A percentile compares a stretch with the other conserved stretches of the same genome.
phyloP scores from a whole-genome alignment of 2,888 invertebrate species.

The Lasioglossum villosulum region DNA sequence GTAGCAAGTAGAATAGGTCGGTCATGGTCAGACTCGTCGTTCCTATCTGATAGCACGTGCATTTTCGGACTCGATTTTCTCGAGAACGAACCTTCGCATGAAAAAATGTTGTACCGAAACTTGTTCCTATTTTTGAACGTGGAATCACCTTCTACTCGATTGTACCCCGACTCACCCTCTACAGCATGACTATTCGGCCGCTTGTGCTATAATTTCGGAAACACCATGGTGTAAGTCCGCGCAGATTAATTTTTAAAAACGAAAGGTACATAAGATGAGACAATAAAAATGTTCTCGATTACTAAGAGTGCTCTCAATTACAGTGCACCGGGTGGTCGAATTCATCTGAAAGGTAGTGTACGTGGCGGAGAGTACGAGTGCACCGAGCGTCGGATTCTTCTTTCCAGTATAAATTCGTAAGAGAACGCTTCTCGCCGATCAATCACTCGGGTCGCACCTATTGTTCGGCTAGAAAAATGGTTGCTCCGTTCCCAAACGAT shows the following conservation, averaged over 20 bases:
- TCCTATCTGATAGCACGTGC: not conserved
- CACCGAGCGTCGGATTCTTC: not conserved
- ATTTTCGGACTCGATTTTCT: not conserved
- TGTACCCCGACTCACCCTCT: too few species aligned
- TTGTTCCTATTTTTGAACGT: not conserved
- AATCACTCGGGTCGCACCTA: constrained; percentile 47
- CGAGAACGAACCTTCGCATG: not conserved
- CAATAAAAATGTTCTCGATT: not conserved
- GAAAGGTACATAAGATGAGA: not conserved
- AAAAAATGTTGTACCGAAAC: not conserved
- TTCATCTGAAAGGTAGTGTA: not conserved
- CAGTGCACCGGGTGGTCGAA: not conserved
- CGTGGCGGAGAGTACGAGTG: not conserved
- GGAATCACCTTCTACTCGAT: too few species aligned
- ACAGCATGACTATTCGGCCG: too few species aligned
- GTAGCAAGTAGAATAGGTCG: not conserved
- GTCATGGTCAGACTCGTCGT: not conserved
- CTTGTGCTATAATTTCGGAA: not conserved
- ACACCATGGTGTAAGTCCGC: not conserved
- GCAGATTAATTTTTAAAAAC: not conserved
- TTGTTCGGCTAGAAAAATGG: constrained; percentile 53
- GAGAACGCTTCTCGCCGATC: constrained; percentile 26
- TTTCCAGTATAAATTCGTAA: constrained; percentile 15
- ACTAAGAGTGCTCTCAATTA: not conserved
- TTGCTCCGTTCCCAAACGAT: constrained; percentile 43